Percentiles rank a stretch among this genome's conserved stretches.
Conservation (phyloP, 2,888 invertebrate genomes). For the Conops quadrifasciatus region DNA sequence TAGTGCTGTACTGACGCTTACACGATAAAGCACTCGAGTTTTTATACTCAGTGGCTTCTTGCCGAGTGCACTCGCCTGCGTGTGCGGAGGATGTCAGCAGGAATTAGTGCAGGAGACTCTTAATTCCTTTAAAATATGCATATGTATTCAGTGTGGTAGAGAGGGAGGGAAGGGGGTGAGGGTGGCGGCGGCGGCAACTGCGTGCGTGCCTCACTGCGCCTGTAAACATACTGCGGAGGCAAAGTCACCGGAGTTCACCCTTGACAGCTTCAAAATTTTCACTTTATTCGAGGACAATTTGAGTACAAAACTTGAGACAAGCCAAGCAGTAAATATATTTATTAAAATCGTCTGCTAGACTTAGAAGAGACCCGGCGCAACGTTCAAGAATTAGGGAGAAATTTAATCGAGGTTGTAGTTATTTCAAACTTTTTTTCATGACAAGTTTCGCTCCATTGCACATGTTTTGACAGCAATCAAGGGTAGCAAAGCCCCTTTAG, state of each 20-base stretch:
- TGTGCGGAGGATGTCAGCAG: conserved; percentile 26
- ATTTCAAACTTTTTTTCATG: too few relatives aligned
- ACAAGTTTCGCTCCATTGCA: too few relatives aligned
- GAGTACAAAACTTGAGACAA: background rate
- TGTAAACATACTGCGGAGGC: too few relatives aligned
- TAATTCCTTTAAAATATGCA: conserved; percentile 21
- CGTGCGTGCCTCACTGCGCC: background rate
- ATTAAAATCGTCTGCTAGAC: background rate
- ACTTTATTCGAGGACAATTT: background rate
- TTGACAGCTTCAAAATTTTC: background rate
- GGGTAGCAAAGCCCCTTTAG: too few relatives aligned
- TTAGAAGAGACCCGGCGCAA: background rate
- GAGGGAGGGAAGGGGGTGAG: background rate
- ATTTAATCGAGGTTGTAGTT: too few relatives aligned
- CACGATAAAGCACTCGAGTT: background rate
- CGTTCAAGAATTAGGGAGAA: too few relatives aligned
- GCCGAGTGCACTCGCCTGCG: background rate
- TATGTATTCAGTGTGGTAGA: background rate
- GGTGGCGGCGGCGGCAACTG: background rate
- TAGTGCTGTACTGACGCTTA: conserved; percentile 16
- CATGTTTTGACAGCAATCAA: too few relatives aligned
- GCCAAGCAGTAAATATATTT: too few relatives aligned
- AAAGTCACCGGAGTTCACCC: background rate
- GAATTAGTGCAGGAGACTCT: conserved; percentile 23
- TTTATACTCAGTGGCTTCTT: conserved; percentile 21